Percentiles rank a stretch among this genome's conserved stretches.
Evolutionary conservation across 2,113 vertebrate species (phyloP).

Genomic region (Zosterops borbonicus): DNA sequence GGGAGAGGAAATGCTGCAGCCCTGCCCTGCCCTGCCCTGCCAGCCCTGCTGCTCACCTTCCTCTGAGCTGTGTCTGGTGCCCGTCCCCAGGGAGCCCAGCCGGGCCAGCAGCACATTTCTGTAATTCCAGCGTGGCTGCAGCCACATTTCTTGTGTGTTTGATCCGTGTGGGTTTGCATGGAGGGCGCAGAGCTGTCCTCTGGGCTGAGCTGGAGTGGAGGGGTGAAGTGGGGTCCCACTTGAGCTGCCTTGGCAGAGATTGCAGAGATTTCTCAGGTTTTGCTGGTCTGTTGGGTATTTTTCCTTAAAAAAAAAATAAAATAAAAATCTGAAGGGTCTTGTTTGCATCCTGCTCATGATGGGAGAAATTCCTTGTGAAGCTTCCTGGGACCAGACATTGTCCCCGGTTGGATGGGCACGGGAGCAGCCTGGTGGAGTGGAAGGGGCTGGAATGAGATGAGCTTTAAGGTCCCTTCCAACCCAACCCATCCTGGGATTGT

Average conservation of each 20-base stretch:
- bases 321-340: not conserved
- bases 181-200: not conserved
- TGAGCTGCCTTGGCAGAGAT: not conserved
- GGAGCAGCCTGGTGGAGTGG: not conserved
- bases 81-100: not conserved
- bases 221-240: not conserved
- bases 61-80: not conserved
- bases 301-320: not conserved
- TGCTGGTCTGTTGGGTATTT: not conserved
- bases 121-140: accelerated
- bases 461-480: not conserved
- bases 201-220: accelerated
- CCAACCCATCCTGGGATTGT: not conserved
- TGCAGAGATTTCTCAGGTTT: not conserved
- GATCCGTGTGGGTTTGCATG: accelerated
- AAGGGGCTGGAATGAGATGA: not conserved
- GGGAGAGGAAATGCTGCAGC: not conserved
- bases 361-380: not conserved
- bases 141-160: accelerated
- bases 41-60: not conserved
- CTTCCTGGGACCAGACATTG: not conserved
- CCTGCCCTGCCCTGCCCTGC: accelerated
- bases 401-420: not conserved
- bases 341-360: accelerated
- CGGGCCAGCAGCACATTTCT: not conserved